phyloP scores from a whole-genome alignment of 1,140 invertebrate genomes.

The Muscidifurax raptorellus region DNA sequence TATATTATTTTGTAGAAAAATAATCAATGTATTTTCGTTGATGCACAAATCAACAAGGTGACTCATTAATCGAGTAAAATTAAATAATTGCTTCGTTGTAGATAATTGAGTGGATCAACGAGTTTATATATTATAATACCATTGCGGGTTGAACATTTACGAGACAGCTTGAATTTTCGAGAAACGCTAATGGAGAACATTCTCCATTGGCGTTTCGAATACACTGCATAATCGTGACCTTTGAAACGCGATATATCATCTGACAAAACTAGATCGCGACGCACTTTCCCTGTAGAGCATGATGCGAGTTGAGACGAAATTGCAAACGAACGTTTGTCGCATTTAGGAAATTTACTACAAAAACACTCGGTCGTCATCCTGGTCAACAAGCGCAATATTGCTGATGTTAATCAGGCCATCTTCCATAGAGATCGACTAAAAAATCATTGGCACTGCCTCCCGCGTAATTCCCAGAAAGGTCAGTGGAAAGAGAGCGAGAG shows the following conservation, averaged over 20 bases:
- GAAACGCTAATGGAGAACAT: no score
- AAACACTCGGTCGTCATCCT: neutral
- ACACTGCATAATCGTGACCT: constrained; percentile 37
- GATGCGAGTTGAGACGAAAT: constrained; percentile 13
- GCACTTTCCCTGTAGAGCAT: constrained; percentile 16
- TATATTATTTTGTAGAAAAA: neutral
- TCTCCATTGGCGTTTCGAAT: neutral
- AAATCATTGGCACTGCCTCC: neutral
- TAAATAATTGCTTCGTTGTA: no score
- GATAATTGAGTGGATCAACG: no score
- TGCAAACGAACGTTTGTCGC: neutral
- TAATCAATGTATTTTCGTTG: no score
- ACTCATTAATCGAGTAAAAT: no score
- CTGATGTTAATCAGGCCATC: neutral
- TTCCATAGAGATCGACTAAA: neutral
- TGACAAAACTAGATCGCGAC: constrained; percentile 43
- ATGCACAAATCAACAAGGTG: no score
- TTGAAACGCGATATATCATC: constrained; percentile 40
- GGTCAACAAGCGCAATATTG: neutral
- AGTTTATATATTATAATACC: no score
- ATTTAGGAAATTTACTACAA: constrained; percentile 34
- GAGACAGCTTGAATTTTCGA: neutral
- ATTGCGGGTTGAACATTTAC: neutral
- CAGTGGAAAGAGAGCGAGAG: neutral
- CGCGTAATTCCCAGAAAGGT: neutral